A percentile compares a stretch with the other conserved stretches of the same genome.
Conservation (phyloP, 2,113 vertebrate species). For the Zingel zingel region DNA sequence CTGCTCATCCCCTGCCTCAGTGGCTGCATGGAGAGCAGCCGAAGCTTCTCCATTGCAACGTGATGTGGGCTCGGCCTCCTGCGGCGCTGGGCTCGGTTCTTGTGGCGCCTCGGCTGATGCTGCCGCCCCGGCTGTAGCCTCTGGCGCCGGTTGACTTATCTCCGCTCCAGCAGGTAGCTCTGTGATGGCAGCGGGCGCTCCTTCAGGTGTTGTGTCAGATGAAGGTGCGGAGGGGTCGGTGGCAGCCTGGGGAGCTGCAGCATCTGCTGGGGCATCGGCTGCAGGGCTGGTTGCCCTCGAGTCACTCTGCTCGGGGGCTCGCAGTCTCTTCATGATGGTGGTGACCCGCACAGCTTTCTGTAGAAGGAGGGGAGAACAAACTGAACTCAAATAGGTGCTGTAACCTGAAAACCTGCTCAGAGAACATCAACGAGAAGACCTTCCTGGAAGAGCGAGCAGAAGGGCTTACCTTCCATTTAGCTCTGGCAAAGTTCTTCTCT, state of each 20-base stretch:
- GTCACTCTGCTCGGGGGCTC: slow-evolving; percentile 89
- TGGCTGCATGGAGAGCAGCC: slow-evolving; percentile 63
- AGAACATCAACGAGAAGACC: neutral
- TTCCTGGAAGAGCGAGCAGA: slow-evolving; percentile 17
- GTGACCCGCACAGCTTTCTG: slow-evolving; percentile 98
- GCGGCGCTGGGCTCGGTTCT: slow-evolving; percentile 62
- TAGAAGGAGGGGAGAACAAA: slow-evolving; percentile 23
- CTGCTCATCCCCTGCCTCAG: slow-evolving; percentile 82
- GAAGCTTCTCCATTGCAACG: slow-evolving; percentile 87
- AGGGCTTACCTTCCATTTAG: slow-evolving; percentile 95
- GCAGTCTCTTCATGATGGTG: slow-evolving; percentile 96
- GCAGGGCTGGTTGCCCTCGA: slow-evolving; percentile 56
- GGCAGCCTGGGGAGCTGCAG: slow-evolving; percentile 54
- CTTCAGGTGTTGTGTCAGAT: slow-evolving; percentile 42
- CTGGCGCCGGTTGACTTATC: slow-evolving; percentile 59
- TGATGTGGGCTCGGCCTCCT: slow-evolving; percentile 75
- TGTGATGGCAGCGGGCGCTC: slow-evolving; percentile 28
- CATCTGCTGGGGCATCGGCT: slow-evolving; percentile 61
- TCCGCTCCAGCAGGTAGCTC: slow-evolving; percentile 58
- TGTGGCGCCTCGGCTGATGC: slow-evolving; percentile 67
- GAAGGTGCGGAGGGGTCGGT: slow-evolving; percentile 56
- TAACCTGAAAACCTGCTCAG: neutral
- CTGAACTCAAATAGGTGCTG: neutral
- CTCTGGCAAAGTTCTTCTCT: slow-evolving; percentile 98
- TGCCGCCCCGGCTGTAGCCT: slow-evolving; percentile 14